Evolutionary conservation across 2,888 invertebrate species (phyloP).

Genomic region (Pandemis corylana): DNA sequence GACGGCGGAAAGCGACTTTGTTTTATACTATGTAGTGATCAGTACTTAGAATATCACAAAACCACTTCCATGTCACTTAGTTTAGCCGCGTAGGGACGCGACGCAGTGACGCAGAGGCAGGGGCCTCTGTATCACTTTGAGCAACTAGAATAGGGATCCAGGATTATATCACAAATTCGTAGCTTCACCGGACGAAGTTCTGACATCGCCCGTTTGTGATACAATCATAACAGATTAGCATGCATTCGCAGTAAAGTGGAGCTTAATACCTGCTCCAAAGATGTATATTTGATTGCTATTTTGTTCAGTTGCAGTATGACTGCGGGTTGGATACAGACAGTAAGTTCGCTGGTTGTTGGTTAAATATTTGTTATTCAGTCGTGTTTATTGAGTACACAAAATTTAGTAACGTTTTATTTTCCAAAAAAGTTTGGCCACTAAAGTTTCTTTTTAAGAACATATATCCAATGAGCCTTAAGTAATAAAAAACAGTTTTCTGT

Average conservation of each 20-base stretch:
- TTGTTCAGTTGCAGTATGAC: conserved; percentile 29
- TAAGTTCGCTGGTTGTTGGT: conserved; percentile 22
- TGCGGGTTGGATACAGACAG: conserved; percentile 14
- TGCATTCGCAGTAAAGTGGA: conserved; percentile 1
- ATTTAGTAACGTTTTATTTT: neutral
- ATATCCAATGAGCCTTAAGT: no score
- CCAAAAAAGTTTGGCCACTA: no score
- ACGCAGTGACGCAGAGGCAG: no score
- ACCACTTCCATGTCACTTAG: no score
- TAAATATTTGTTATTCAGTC: conserved; percentile 3
- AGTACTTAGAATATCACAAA: no score
- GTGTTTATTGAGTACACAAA: neutral
- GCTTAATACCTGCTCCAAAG: conserved; percentile 2
- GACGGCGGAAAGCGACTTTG: no score
- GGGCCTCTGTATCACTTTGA: neutral
- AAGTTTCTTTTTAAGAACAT: no score
- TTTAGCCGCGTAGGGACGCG: no score
- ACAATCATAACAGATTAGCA: conserved; percentile 21
- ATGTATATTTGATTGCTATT: neutral
- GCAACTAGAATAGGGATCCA: neutral
- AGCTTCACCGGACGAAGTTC: conserved; percentile 16
- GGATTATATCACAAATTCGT: conserved; percentile 14
- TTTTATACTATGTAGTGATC: no score
- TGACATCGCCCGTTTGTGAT: conserved; percentile 14
- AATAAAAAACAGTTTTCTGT: no score